phyloP scores from a whole-genome alignment of 2,888 invertebrate species.

The Anticlea derivata region DNA sequence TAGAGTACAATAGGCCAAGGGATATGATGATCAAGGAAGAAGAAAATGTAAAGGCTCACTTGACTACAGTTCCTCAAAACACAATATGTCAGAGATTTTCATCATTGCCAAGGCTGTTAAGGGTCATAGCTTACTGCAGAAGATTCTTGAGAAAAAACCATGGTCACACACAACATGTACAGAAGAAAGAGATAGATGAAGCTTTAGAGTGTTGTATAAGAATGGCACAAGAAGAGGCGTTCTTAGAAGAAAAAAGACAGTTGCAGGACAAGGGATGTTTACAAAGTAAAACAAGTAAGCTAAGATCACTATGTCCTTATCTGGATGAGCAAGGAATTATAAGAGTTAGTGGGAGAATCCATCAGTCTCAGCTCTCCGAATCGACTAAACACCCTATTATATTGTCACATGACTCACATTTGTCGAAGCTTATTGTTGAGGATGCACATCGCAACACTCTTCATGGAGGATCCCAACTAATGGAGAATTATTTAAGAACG shows the following conservation, averaged over 20 bases:
- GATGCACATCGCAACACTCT: not conserved
- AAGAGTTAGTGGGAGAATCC: not conserved
- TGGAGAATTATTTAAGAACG: not conserved
- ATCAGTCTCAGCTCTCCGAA: not conserved
- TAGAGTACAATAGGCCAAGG: not conserved
- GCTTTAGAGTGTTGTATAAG: not conserved
- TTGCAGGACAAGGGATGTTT: not conserved
- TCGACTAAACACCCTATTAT: not conserved
- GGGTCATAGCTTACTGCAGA: too few species aligned
- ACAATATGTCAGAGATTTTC: too few species aligned
- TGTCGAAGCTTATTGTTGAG: not conserved
- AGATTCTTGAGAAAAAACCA: not conserved
- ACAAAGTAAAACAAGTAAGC: not conserved
- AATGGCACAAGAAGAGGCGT: not conserved
- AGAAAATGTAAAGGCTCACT: too few species aligned
- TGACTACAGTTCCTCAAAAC: too few species aligned
- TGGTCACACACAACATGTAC: not conserved
- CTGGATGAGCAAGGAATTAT: not conserved
- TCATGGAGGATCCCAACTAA: not conserved
- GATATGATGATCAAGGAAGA: not conserved
- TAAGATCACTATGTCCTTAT: not conserved
- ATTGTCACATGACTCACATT: not conserved
- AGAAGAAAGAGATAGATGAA: not conserved
- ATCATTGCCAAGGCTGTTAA: too few species aligned
- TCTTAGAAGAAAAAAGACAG: not conserved